A percentile compares a stretch with the other conserved stretches of the same genome.
Evolutionary conservation across 2,113 vertebrate species (phyloP).

Genomic region (Speoplatyrhinus poulsoni): DNA sequence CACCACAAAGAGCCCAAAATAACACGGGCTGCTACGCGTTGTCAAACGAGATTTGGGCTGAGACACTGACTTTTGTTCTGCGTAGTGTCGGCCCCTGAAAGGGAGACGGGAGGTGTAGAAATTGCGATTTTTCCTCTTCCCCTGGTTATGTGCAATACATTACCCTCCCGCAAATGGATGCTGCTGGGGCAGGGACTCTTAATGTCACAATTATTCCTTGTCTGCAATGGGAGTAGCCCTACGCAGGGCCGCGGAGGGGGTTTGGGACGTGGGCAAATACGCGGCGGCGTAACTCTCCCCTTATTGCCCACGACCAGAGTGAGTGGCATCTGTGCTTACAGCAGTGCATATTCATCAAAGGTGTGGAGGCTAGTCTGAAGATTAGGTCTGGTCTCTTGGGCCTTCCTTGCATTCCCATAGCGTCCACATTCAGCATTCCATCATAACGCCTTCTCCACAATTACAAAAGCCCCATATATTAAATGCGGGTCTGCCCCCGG

Average conservation of each 20-base stretch:
- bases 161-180: conserved; percentile 85
- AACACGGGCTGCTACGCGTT: conserved; percentile 98
- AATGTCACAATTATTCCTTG: conserved; percentile 90
- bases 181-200: conserved; percentile 81
- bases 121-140: conserved; percentile 86
- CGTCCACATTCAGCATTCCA: conserved; percentile 85
- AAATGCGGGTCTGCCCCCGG: conserved; percentile 90
- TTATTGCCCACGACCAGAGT: conserved; percentile 83
- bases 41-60: conserved; percentile 98
- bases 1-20: conserved; percentile 98
- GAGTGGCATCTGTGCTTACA: conserved; percentile 82
- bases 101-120: conserved; percentile 91
- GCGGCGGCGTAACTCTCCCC: conserved; percentile 81
- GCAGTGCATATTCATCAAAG: conserved; percentile 87
- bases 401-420: conserved; percentile 87
- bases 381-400: conserved; percentile 87
- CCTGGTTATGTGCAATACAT: conserved; percentile 85
- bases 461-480: conserved; percentile 94
- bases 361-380: conserved; percentile 81
- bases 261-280: conserved; percentile 65
- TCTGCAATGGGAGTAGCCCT: conserved; percentile 81
- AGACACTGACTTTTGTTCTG: conserved; percentile 99
- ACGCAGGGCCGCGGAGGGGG: conserved; percentile 76
- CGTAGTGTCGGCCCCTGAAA: conserved; percentile 88
- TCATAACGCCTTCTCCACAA: conserved; percentile 84